Percentiles rank a stretch among this genome's conserved stretches.
Evolutionary conservation across 2,888 invertebrate genomes (phyloP).

Genomic region (Leptarthrus brevirostris): DNA sequence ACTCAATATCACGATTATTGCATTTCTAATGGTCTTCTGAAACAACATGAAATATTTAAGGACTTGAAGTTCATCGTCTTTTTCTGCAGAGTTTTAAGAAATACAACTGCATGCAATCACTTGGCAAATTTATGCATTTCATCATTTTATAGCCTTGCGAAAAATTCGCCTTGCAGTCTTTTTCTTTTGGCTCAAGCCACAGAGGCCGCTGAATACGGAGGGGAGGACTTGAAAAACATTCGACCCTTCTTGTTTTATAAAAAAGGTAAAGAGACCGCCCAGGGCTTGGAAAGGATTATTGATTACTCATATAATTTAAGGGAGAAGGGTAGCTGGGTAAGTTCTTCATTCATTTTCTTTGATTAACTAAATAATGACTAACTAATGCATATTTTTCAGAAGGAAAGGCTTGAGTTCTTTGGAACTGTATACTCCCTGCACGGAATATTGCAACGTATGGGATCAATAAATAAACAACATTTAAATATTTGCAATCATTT

Average conservation of each 20-base stretch:
- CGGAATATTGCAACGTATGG: conserved; percentile 61
- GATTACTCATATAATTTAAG: conserved; percentile 52
- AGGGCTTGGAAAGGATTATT: conserved; percentile 54
- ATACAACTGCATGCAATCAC: conserved; percentile 73
- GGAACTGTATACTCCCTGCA: conserved; percentile 58
- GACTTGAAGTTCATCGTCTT: conserved; percentile 65
- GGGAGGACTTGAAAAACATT: conserved; percentile 59
- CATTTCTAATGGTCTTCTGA: conserved; percentile 61
- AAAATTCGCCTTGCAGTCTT: conserved; percentile 67
- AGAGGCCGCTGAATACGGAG: conserved; percentile 62
- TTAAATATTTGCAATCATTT: conserved; percentile 60
- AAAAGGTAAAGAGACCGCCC: conserved; percentile 59
- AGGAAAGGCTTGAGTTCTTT: conserved; percentile 56
- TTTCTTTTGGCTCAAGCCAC: conserved; percentile 64
- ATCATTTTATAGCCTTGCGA: conserved; percentile 69
- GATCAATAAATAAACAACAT: conserved; percentile 58
- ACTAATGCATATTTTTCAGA: conserved; percentile 2
- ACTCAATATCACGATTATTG: conserved; percentile 63
- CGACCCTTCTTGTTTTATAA: conserved; percentile 64
- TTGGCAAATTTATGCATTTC: conserved; percentile 77
- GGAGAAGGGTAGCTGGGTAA: conserved; percentile 2
- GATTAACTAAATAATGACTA: not conserved
- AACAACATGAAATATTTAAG: conserved; percentile 57
- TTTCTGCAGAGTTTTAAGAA: conserved; percentile 65
- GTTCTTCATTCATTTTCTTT: too few species aligned